Conservation (phyloP, 2,888 invertebrate genomes). For the Crossocerus cetratus region DNA sequence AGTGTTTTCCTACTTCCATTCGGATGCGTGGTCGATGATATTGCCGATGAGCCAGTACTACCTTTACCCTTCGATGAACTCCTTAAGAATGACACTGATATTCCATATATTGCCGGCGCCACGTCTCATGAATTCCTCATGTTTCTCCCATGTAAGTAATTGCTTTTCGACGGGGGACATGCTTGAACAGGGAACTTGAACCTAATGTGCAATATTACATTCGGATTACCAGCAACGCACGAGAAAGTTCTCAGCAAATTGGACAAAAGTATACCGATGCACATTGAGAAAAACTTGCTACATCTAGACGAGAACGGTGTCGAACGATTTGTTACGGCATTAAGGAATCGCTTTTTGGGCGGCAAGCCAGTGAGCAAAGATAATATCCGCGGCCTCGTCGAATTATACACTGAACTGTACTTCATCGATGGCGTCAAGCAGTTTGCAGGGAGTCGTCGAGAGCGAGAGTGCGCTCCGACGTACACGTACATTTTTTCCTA, state of each 20-base stretch:
- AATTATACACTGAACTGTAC: conserved; percentile 78
- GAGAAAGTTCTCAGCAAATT: no score
- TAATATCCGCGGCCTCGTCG: conserved; percentile 75
- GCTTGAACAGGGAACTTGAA: no score
- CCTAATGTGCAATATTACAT: no score
- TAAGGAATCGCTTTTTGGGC: conserved; percentile 78
- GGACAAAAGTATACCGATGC: no score
- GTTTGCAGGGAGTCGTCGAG: conserved; percentile 73
- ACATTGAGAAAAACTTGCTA: no score
- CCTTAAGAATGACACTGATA: conserved; percentile 66
- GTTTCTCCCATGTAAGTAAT: conserved; percentile 37
- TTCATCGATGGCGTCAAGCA: conserved; percentile 76
- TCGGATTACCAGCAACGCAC: no score
- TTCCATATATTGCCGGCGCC: conserved; percentile 78
- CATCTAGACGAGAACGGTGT: no score
- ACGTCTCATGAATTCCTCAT: conserved; percentile 65
- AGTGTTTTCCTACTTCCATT: conserved; percentile 5
- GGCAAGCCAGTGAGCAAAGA: conserved; percentile 73
- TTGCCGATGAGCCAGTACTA: conserved; percentile 42
- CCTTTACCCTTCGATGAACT: conserved; percentile 72
- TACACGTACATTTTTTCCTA: conserved; percentile 81
- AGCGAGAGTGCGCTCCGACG: conserved; percentile 75
- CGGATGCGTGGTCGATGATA: conserved; percentile 26
- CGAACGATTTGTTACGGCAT: conserved; percentile 66
- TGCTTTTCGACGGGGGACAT: background rate